A percentile compares a stretch with the other conserved stretches of the same genome.
phyloP scores from a whole-genome alignment of 2,888 invertebrate genomes.

The Ochropacha duplaris region DNA sequence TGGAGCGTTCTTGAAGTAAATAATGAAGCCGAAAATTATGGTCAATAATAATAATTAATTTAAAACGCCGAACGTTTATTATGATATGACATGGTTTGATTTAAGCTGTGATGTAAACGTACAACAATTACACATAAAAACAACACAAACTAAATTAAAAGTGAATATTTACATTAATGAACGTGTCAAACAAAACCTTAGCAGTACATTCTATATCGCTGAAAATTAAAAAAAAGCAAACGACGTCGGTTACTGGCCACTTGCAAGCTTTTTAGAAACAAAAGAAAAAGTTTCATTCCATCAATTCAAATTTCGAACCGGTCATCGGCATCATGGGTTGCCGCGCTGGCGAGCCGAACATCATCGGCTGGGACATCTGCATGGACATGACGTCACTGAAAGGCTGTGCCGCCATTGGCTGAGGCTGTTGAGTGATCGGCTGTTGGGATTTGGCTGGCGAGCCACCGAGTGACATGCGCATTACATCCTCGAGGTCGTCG shows the following conservation, averaged over 20 bases:
- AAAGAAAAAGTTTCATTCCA: conserved; percentile 52
- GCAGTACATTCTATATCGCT: conserved; percentile 6
- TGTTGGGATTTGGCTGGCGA: conserved; percentile 76
- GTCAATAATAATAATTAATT: background rate
- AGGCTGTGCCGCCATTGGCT: conserved; percentile 64
- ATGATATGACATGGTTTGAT: background rate
- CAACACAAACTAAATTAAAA: conserved; percentile 25
- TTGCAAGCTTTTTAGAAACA: conserved; percentile 34
- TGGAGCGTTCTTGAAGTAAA: background rate
- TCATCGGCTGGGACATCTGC: conserved; percentile 68
- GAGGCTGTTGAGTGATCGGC: conserved; percentile 65
- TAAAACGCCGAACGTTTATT: background rate
- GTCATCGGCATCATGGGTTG: conserved; percentile 78
- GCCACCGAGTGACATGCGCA: conserved; percentile 86
- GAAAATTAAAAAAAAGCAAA: conserved; percentile 13
- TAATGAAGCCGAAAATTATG: background rate
- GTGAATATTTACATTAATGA: conserved; percentile 25
- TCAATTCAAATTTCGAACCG: conserved; percentile 66
- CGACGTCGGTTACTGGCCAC: conserved; percentile 22
- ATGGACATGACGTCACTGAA: conserved; percentile 68
- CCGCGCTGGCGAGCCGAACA: conserved; percentile 73
- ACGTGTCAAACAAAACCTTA: background rate
- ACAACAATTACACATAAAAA: conserved; percentile 10
- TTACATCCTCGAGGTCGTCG: conserved; percentile 87
- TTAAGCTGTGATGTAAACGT: background rate